Conservation (phyloP, 2,888 invertebrate genomes). For the Anticlea derivata region DNA sequence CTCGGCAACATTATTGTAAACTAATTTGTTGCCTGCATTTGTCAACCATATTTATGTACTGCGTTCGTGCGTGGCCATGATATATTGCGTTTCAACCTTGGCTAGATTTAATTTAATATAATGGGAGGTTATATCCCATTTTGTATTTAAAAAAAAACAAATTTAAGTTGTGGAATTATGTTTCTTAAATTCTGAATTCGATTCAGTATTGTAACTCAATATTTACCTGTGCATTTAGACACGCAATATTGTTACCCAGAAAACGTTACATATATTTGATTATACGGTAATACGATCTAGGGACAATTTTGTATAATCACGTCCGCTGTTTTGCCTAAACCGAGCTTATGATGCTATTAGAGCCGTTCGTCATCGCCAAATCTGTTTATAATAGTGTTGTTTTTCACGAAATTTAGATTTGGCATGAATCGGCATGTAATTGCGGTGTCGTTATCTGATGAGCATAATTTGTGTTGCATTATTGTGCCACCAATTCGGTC, state of each 20-base stretch:
- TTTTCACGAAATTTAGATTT: slow-evolving; percentile 60
- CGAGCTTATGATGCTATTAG: slow-evolving; percentile 53
- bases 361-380: slow-evolving; percentile 63
- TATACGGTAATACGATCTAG: slow-evolving; percentile 37
- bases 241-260: slow-evolving; percentile 23
- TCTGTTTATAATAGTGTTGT: slow-evolving; percentile 75
- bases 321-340: slow-evolving; percentile 50
- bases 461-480: slow-evolving; percentile 69
- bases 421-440: slow-evolving; percentile 66
- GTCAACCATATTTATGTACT: slow-evolving; percentile 17
- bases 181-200: too few relatives aligned
- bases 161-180: too few relatives aligned
- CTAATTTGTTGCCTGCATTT: slow-evolving; percentile 24
- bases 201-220: too few relatives aligned
- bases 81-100: neutral
- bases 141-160: neutral
- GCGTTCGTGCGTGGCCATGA: slow-evolving; percentile 4
- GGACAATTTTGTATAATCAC: slow-evolving; percentile 53
- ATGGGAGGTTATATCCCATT: neutral
- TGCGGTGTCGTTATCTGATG: slow-evolving; percentile 62
- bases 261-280: slow-evolving; percentile 35
- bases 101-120: too few relatives aligned
- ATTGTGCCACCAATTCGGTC: slow-evolving; percentile 57
- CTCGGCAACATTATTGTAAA: slow-evolving; percentile 21
- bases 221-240: too few relatives aligned